Evolutionary conservation across 92 coral and sea anemone species (phyloP).

Genomic region (Zoanthus sansibaricus): DNA sequence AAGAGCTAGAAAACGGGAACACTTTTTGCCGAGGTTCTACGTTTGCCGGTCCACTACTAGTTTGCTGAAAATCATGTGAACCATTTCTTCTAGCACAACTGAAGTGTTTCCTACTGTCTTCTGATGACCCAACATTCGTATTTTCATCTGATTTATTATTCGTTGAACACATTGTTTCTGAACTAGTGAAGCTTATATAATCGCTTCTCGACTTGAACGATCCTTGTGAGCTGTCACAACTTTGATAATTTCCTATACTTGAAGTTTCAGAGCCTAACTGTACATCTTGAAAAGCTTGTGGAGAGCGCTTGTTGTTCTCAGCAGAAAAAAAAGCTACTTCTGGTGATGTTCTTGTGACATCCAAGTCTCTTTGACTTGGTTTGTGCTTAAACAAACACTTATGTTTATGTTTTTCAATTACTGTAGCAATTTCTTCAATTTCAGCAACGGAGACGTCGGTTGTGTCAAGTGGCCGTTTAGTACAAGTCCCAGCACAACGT

Average conservation of each 20-base stretch:
- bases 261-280: constrained; percentile 23
- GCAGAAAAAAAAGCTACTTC: not conserved
- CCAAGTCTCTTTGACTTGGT: not conserved
- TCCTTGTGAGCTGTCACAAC: constrained; percentile 23
- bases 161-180: constrained; percentile 14
- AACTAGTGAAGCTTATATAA: constrained; percentile 2
- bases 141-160: not conserved
- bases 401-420: not conserved
- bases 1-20: constrained; percentile 85
- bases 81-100: not conserved
- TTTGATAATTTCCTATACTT: constrained; percentile 23
- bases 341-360: not conserved
- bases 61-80: not conserved
- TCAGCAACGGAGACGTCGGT: constrained; percentile 7
- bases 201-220: constrained; percentile 5
- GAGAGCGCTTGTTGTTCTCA: not conserved
- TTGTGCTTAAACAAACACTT: not conserved
- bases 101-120: not conserved
- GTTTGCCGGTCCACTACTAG: not conserved
- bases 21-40: constrained; percentile 3
- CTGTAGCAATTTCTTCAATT: constrained; percentile 16
- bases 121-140: not conserved
- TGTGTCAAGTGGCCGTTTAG: constrained; percentile 4
- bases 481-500: not conserved
- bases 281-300: not conserved